Conservation (phyloP, 2,888 invertebrate species). For the Aphodius granarius region DNA sequence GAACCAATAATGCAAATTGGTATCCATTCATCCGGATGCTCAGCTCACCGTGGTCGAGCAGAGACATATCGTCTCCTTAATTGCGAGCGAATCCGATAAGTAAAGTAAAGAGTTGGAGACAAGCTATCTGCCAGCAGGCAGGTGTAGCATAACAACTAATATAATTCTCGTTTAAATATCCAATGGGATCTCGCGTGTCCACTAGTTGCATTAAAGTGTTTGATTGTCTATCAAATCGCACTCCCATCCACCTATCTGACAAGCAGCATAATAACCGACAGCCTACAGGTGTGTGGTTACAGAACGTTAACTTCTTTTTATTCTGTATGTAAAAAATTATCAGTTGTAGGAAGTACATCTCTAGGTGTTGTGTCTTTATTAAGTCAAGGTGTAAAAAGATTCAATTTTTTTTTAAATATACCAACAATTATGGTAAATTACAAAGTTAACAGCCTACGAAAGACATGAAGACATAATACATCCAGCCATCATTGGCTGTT, state of each 20-base stretch:
- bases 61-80: background rate
- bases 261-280: background rate
- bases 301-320: background rate
- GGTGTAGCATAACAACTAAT: background rate
- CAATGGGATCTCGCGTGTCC: background rate
- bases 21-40: background rate
- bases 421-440: too few relatives aligned
- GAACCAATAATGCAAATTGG: background rate
- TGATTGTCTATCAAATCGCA: background rate
- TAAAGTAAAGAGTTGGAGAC: background rate
- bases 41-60: too few relatives aligned
- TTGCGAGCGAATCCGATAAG: background rate
- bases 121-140: background rate
- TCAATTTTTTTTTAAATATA: too few relatives aligned
- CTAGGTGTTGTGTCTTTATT: background rate
- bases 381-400: background rate
- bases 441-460: background rate
- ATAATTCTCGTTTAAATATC: background rate
- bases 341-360: background rate
- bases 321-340: background rate
- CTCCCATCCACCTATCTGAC: conserved; percentile 3
- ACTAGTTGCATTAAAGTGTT: background rate
- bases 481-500: background rate
- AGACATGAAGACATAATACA: background rate
- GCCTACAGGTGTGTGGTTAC: background rate